Conservation (phyloP, 92 coral and sea anemone genomes). For the Palythoa heliodiscus region DNA sequence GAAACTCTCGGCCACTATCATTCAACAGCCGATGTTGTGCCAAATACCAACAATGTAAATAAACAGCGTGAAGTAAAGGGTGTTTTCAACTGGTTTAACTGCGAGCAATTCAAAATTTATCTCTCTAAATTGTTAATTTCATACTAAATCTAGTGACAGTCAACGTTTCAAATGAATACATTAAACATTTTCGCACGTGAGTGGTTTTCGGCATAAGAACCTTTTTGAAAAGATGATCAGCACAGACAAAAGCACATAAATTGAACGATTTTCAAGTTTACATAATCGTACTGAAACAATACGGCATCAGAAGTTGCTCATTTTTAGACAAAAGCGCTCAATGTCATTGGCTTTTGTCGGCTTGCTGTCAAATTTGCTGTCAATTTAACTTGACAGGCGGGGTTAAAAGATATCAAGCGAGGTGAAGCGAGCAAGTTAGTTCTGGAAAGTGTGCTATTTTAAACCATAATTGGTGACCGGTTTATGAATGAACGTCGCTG, state of each 20-base stretch:
- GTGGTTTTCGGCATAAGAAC: conserved; percentile 9
- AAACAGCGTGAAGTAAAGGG: conserved; percentile 79
- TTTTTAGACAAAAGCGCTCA: conserved; percentile 83
- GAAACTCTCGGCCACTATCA: conserved; percentile 23
- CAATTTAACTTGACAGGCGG: conserved; percentile 95
- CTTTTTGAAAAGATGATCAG: conserved; percentile 28
- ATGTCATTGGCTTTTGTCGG: conserved; percentile 86
- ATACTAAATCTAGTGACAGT: background rate
- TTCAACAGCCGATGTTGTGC: conserved; percentile 65
- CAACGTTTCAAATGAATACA: background rate
- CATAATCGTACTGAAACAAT: conserved; percentile 88
- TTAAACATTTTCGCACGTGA: conserved; percentile 22
- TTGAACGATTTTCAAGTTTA: conserved; percentile 94
- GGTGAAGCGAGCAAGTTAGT: conserved; percentile 31
- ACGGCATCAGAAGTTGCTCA: conserved; percentile 76
- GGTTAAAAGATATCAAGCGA: conserved; percentile 73
- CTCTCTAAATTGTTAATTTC: conserved; percentile 38
- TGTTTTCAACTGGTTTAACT: conserved; percentile 87
- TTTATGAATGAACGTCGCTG: conserved; percentile 33
- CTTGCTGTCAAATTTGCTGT: conserved; percentile 88
- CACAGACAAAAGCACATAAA: conserved; percentile 76
- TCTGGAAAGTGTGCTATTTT: conserved; percentile 40
- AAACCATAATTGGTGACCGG: conserved; percentile 36
- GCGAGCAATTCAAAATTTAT: conserved; percentile 84
- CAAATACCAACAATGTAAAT: conserved; percentile 64